Evolutionary conservation across 2,888 invertebrate species (phyloP).

Genomic region (Panopea generosa): DNA sequence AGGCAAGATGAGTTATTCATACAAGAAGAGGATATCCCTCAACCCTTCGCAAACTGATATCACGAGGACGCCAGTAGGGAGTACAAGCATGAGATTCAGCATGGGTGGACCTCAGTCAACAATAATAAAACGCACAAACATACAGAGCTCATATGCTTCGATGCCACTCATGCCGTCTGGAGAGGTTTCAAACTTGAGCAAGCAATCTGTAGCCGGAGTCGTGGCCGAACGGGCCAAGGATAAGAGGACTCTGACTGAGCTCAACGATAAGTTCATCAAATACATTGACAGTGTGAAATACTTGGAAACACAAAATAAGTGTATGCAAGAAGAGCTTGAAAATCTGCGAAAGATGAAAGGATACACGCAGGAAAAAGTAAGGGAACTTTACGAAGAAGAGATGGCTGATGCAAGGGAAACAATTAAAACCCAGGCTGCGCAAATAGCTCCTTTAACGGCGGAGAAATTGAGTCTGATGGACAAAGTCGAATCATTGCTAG

Average conservation of each 20-base stretch:
- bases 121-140: background rate
- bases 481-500: slow-evolving; percentile 81
- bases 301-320: slow-evolving; percentile 83
- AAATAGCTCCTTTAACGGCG: slow-evolving; percentile 86
- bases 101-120: background rate
- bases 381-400: slow-evolving; percentile 85
- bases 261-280: slow-evolving; percentile 86
- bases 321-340: slow-evolving; percentile 80
- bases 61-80: too few species aligned
- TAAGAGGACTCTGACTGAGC: slow-evolving; percentile 86
- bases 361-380: slow-evolving; percentile 79
- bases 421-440: slow-evolving; percentile 85
- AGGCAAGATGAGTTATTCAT: too few species aligned
- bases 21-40: too few species aligned
- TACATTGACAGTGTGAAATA: slow-evolving; percentile 86
- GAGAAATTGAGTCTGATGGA: slow-evolving; percentile 85
- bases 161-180: slow-evolving; percentile 51
- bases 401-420: slow-evolving; percentile 85
- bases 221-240: slow-evolving; percentile 85
- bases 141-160: background rate
- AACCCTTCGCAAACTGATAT: too few species aligned
- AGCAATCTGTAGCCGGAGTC: slow-evolving; percentile 83
- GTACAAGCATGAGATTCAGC: too few species aligned
- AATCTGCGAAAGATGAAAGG: slow-evolving; percentile 76
- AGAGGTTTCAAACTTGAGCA: slow-evolving; percentile 68